Conservation (phyloP, 2,888 invertebrate species). For the Volucella inflata region DNA sequence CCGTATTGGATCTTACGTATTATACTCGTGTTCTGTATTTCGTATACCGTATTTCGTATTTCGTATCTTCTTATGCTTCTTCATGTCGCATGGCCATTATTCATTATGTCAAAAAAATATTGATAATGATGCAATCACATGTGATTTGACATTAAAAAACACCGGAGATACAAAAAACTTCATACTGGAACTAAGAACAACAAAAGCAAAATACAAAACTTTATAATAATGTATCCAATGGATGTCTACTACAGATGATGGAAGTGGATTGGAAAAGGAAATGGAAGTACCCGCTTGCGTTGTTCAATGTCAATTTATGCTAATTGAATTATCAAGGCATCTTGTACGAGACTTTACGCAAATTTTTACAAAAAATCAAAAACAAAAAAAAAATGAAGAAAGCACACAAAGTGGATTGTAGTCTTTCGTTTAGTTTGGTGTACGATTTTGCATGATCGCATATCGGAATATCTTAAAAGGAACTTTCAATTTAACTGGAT, state of each 20-base stretch:
- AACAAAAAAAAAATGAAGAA: conserved; percentile 1
- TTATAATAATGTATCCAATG: conserved; percentile 30
- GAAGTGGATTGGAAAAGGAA: conserved; percentile 14
- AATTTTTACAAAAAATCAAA: conserved; percentile 31
- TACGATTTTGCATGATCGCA: conserved; percentile 38
- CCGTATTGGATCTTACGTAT: conserved; percentile 20
- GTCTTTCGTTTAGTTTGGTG: conserved; percentile 29
- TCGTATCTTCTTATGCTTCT: conserved; percentile 37
- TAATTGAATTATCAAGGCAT: conserved; percentile 80
- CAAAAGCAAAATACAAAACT: conserved; percentile 3
- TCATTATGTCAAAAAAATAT: conserved; percentile 83
- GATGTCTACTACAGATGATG: conserved; percentile 45
- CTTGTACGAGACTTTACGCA: conserved; percentile 62
- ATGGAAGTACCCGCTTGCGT: conserved; percentile 41
- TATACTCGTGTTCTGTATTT: neutral
- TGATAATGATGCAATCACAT: conserved; percentile 83
- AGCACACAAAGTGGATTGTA: conserved; percentile 8
- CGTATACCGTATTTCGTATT: too few species aligned
- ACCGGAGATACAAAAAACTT: conserved; percentile 17
- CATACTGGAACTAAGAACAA: neutral
- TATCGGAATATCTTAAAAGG: conserved; percentile 63
- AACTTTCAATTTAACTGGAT: conserved; percentile 45
- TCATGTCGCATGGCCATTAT: conserved; percentile 79
- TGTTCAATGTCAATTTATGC: conserved; percentile 78
- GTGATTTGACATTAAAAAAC: conserved; percentile 70